Base-by-base conservation (phyloP, 2,113 vertebrate genomes). In the Melierax canorus region DNA sequence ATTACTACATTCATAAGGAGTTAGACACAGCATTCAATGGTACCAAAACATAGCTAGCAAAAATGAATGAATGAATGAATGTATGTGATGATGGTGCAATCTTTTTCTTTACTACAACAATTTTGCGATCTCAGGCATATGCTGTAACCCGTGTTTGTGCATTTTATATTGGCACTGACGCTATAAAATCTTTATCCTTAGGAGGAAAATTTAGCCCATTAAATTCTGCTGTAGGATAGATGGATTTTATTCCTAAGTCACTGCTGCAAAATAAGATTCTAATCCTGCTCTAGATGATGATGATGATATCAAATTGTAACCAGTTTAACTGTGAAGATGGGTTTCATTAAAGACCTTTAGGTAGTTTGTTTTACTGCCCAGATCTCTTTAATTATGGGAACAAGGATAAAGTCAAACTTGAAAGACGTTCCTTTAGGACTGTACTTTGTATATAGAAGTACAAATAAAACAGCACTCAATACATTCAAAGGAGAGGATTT, bases 1-100 rank as follows among this genome's bases (percentile, higher is more conserved):
- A 97, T 95, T 96, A 78, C 80, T 36, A 51, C 90, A 92, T 84
- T 97, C 76, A 91, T 15, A 90, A 50, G n/a, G 26, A 94, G 53
- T 78, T 88, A 95, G 69, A 89, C 55, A 82, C 6, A 67, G 59
- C 76, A 62, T 76, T 94, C 56, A 89, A 12, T 13, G 39, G n/a
- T 41, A 94, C 48, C 89, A 92, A 94, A 89, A 95, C 89, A 94
- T 41, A 95, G 84, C 80, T 27, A 95, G 69, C 86, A 94, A 82
- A 91, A 96, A 51, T 68, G 73, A 86, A 91, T 91, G 73, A 96
- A 51, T 68, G 73, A 86, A 91, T 91, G 73, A 91, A 85, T 48
- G 38, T 21, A 82, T 85, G 32, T 94, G 94, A 95, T 94, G 92
- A 95, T 53, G 51, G n/a, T 86, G 69, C 80, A 91, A 8, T 90